Conservation (phyloP, 2,113 vertebrate genomes). For the Nothoprocta perdicaria region DNA sequence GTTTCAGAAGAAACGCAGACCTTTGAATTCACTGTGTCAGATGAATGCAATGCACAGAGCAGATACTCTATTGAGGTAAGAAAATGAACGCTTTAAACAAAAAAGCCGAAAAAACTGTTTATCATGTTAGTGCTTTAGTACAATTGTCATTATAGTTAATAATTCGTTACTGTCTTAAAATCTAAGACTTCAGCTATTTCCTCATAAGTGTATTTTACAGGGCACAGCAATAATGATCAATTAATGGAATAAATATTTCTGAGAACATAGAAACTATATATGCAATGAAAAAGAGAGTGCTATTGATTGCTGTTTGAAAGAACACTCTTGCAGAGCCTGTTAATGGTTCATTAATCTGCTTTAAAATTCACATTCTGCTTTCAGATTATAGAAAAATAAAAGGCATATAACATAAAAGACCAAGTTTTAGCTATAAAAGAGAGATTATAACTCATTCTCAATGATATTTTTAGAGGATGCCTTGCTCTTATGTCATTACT, state of each 20-base stretch:
- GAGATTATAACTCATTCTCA: conserved; percentile 64
- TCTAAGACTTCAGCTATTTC: conserved; percentile 66
- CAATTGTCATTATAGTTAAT: conserved; percentile 54
- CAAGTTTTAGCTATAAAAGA: conserved; percentile 66
- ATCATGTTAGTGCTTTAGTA: background rate
- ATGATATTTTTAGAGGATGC: conserved; percentile 62
- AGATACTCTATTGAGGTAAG: conserved; percentile 78
- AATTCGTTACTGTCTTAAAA: conserved; percentile 69
- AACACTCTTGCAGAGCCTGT: conserved; percentile 57
- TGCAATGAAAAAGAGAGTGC: conserved; percentile 45
- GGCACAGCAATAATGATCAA: conserved; percentile 72
- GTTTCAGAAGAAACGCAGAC: conserved; percentile 42
- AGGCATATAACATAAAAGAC: conserved; percentile 54
- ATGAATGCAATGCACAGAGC: conserved; percentile 82
- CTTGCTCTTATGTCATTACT: conserved; percentile 58
- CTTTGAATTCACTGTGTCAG: conserved; percentile 77
- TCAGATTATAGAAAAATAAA: conserved; percentile 64
- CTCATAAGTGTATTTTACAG: conserved; percentile 61
- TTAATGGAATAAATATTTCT: conserved; percentile 75
- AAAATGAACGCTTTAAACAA: background rate
- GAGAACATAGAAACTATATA: conserved; percentile 55
- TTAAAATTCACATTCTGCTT: conserved; percentile 71
- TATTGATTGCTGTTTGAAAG: conserved; percentile 71
- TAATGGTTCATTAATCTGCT: conserved; percentile 79
- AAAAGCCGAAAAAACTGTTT: conserved; percentile 47